These are phyloP conservation scores for Meteorus sp. DNA, from an alignment of 1,140 invertebrate genomes.

Conservation along the genomic window DNA sequence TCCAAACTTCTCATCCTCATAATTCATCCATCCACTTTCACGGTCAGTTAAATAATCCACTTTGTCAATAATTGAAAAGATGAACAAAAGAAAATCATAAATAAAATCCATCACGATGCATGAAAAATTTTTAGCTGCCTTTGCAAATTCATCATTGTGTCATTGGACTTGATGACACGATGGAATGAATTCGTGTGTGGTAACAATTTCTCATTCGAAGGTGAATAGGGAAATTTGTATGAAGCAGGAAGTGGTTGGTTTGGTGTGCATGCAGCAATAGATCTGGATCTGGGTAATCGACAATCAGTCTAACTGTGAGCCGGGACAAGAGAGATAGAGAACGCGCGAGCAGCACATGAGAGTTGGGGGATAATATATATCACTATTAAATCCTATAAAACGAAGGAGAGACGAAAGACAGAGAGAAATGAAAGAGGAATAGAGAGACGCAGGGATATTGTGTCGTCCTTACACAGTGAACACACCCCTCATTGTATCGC, in stretches of 20 bases:
- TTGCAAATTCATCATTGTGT: no score
- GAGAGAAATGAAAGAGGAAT: conserved; percentile 3
- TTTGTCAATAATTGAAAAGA: no score
- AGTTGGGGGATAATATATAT: no score
- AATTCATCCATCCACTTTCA: no score
- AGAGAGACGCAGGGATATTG: conserved; percentile 3
- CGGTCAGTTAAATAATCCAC: no score
- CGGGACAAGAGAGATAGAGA: background rate
- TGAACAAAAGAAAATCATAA: no score
- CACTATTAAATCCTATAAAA: conserved; percentile 45
- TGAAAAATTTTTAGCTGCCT: no score
- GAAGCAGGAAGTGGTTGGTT: conserved; percentile 11
- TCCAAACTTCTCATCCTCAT: no score
- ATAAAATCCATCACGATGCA: no score
- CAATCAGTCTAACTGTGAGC: background rate
- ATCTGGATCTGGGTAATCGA: conserved; percentile 15
- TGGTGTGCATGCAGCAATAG: no score
- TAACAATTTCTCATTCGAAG: conserved; percentile 12
- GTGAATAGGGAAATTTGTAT: conserved; percentile 18
- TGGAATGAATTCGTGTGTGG: background rate
- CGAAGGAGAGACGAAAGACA: background rate
- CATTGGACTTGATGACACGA: background rate
- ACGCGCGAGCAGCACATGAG: no score
- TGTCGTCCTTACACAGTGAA: conserved; percentile 28
- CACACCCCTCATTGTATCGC: no score